Evolutionary conservation across 2,888 invertebrate species (phyloP).

Genomic region (Brachypalpus laphriformis): DNA sequence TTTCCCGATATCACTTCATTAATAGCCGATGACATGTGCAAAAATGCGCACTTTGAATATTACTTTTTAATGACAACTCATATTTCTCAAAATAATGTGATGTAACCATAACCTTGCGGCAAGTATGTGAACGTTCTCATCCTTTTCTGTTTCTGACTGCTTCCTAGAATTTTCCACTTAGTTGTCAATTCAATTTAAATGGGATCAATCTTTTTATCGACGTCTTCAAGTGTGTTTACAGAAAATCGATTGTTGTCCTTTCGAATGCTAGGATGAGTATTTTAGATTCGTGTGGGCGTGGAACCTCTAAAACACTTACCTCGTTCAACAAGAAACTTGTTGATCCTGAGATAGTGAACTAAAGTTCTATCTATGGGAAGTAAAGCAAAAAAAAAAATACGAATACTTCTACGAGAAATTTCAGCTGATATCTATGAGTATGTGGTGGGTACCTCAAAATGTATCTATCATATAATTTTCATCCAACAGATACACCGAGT

Average conservation of each 20-base stretch:
- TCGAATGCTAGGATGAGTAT: neutral
- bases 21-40: neutral
- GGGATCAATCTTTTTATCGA: neutral
- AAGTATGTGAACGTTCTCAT: neutral
- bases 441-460: neutral
- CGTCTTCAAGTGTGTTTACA: neutral
- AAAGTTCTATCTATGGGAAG: too few relatives aligned
- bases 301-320: neutral
- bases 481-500: neutral
- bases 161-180: neutral
- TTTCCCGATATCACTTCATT: too few relatives aligned
- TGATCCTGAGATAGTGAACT: neutral
- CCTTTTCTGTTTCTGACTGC: neutral
- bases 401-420: too few relatives aligned
- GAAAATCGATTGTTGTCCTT: slow-evolving; percentile 1
- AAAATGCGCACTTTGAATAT: neutral
- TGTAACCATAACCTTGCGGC: neutral
- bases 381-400: too few relatives aligned
- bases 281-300: neutral
- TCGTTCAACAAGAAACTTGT: neutral
- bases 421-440: neutral
- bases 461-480: neutral
- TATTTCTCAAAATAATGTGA: neutral
- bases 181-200: neutral
- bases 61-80: neutral